These are phyloP conservation scores for Meda fulgida DNA, from an alignment of 2,797 vertebrate species.

Conservation along the genomic window DNA sequence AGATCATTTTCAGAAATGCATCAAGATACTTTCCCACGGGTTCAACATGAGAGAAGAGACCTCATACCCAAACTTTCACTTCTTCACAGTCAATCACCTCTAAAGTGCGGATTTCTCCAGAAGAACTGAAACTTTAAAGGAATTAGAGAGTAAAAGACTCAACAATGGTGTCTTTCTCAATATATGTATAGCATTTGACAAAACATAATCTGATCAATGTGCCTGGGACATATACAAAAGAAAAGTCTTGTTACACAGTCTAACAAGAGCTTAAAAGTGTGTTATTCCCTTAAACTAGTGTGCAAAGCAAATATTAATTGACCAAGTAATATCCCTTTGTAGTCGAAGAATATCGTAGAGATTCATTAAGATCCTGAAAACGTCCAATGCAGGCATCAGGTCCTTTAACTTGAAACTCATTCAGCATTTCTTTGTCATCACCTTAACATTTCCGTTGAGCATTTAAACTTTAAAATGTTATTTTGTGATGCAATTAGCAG, in stretches of 20 bases:
- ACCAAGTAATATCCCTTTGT: background rate
- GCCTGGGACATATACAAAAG: constrained; percentile 7
- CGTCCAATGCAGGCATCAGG: background rate
- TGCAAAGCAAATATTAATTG: background rate
- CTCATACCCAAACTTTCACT: background rate
- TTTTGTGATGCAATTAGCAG: background rate
- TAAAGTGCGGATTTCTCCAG: background rate
- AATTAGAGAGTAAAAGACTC: background rate
- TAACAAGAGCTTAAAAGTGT: background rate
- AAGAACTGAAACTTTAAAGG: background rate
- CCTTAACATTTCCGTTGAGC: background rate
- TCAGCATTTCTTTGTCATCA: background rate
- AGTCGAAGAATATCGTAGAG: background rate
- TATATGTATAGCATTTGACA: background rate
- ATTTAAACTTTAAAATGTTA: too few species aligned
- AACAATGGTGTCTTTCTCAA: background rate
- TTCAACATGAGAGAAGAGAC: background rate
- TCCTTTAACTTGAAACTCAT: background rate
- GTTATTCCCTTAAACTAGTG: background rate
- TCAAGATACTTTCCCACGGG: background rate
- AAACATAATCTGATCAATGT: constrained; percentile 17
- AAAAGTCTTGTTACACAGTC: background rate
- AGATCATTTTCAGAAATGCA: background rate
- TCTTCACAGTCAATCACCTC: constrained; percentile 9
- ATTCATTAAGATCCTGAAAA: background rate